Evolutionary conservation across 2,888 invertebrate genomes (phyloP).

Genomic region (Willowsia nigromaculata): DNA sequence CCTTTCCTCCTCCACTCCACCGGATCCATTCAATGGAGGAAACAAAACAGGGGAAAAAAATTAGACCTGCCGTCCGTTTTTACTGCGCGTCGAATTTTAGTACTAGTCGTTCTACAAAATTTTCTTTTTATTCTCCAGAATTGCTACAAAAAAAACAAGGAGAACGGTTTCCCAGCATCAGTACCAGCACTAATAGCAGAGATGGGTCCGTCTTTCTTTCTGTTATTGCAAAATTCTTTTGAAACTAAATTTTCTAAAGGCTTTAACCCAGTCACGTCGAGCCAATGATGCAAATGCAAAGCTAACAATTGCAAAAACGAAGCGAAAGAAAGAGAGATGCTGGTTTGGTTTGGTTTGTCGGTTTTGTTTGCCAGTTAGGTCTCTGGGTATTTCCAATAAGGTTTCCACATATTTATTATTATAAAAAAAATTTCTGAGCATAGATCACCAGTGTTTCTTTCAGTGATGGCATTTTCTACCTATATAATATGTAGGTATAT

Average conservation of each 20-base stretch:
- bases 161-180: neutral
- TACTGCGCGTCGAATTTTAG: too few species aligned
- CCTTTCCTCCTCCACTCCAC: too few species aligned
- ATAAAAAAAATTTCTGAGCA: too few species aligned
- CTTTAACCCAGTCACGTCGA: constrained; percentile 9
- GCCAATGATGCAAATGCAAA: neutral
- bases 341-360: neutral
- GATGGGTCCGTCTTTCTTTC: too few species aligned
- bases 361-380: neutral
- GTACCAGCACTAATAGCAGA: neutral
- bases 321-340: neutral
- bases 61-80: too few species aligned
- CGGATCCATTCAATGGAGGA: neutral
- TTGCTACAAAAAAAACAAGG: neutral
- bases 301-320: constrained; percentile 5
- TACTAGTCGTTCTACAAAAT: neutral
- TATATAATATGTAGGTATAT: too few species aligned
- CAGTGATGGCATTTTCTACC: too few species aligned
- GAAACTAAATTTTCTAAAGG: neutral
- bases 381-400: too few species aligned
- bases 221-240: constrained; percentile 17
- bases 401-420: too few species aligned
- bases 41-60: neutral
- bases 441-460: neutral
- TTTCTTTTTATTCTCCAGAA: too few species aligned